Percentiles rank a stretch among this genome's conserved stretches.
Evolutionary conservation across 1,140 invertebrate genomes (phyloP).

Genomic region (Drosophila subobscura): DNA sequence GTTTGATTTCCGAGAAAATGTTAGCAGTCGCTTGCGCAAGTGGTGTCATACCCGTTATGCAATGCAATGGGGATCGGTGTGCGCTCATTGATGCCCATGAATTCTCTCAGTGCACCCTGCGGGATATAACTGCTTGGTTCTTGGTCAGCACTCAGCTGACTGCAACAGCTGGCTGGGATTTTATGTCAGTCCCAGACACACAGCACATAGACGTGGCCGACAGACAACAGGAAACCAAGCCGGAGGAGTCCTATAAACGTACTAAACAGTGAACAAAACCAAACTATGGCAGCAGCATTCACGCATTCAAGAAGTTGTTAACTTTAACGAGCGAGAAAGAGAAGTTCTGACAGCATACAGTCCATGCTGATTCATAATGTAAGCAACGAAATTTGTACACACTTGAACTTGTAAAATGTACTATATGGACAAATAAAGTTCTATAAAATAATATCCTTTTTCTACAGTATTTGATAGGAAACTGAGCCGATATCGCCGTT

Average conservation of each 20-base stretch:
- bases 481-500: neutral
- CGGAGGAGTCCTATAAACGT: constrained; percentile 12
- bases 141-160: constrained; percentile 55
- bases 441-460: neutral
- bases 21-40: constrained; percentile 25
- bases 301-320: constrained; percentile 48
- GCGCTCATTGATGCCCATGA: constrained; percentile 8
- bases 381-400: neutral
- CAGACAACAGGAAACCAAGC: constrained; percentile 26
- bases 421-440: no score
- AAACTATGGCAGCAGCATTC: neutral
- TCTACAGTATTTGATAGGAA: neutral
- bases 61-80: neutral
- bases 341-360: constrained; percentile 11
- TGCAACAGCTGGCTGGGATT: constrained; percentile 75
- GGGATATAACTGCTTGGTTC: constrained; percentile 32
- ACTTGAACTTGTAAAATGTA: neutral
- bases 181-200: constrained; percentile 11
- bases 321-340: constrained; percentile 47
- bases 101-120: constrained; percentile 58
- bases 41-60: constrained; percentile 12
- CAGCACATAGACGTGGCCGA: constrained; percentile 3
- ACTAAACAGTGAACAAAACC: neutral
- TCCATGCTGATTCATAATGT: constrained; percentile 1
- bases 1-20: constrained; percentile 64